Percentiles rank a stretch among this genome's conserved stretches.
Evolutionary conservation across 2,113 vertebrate species (phyloP).

Genomic region (Chionomys nivalis): DNA sequence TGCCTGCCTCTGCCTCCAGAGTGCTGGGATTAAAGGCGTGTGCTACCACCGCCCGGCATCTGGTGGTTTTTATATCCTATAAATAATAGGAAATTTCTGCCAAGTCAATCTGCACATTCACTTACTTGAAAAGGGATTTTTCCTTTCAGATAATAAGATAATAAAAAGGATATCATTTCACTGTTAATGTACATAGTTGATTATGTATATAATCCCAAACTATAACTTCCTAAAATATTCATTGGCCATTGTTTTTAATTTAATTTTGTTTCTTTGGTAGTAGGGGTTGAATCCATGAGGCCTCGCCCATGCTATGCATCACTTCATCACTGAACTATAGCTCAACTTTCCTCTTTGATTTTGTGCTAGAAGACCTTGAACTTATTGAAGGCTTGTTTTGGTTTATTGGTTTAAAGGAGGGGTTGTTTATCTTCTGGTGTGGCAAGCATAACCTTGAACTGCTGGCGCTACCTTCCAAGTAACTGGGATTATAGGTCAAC

Average conservation of each 20-base stretch:
- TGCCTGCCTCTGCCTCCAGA: too few species aligned
- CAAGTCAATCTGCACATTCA: conserved; percentile 41
- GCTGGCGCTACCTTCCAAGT: background rate
- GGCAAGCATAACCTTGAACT: background rate
- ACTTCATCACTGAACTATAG: background rate
- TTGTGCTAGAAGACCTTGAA: background rate
- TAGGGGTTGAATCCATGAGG: too few species aligned
- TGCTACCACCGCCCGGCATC: background rate
- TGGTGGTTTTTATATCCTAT: conserved; percentile 31
- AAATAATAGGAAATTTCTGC: conserved; percentile 43
- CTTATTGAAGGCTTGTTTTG: background rate
- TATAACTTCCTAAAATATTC: background rate
- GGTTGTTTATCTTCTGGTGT: background rate
- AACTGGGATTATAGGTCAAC: background rate
- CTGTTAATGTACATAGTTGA: background rate
- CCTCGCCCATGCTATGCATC: background rate
- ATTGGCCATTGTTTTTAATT: background rate
- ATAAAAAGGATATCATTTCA: conserved; percentile 3
- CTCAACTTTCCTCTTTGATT: background rate
- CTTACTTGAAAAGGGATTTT: conserved; percentile 1
- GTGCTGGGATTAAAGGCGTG: too few species aligned
- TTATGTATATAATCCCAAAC: conserved; percentile 31
- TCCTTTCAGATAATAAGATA: background rate
- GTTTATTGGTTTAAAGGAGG: background rate
- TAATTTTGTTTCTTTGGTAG: background rate